A percentile compares a stretch with the other conserved stretches of the same genome.
Conservation (phyloP, 2,888 invertebrate genomes). For the Ceriagrion tenellum region DNA sequence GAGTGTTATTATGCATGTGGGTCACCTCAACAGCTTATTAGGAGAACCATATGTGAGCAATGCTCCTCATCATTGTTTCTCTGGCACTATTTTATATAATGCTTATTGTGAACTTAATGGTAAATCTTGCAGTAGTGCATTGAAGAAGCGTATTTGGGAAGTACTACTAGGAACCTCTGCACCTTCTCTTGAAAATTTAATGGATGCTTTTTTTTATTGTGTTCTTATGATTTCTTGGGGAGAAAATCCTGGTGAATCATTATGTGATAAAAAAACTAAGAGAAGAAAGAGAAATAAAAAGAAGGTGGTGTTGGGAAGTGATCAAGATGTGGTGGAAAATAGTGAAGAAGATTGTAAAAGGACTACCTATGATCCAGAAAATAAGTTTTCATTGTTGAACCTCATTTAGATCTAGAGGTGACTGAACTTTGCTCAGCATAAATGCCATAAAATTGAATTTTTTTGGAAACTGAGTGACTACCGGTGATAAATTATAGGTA, state of each 20-base stretch:
- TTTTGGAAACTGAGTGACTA: too few species aligned
- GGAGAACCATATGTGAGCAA: slow-evolving; percentile 81
- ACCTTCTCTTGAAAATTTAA: slow-evolving; percentile 31
- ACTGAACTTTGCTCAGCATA: not conserved
- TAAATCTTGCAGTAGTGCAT: slow-evolving; percentile 80
- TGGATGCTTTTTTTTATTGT: slow-evolving; percentile 69
- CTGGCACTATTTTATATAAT: slow-evolving; percentile 89
- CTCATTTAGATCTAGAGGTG: not conserved
- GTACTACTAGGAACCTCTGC: slow-evolving; percentile 73
- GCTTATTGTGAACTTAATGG: slow-evolving; percentile 82
- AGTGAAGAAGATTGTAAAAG: slow-evolving; percentile 70
- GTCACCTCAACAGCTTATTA: slow-evolving; percentile 84
- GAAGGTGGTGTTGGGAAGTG: slow-evolving; percentile 70
- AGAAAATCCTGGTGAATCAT: slow-evolving; percentile 69
- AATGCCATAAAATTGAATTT: too few species aligned
- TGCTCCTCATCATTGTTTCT: slow-evolving; percentile 83
- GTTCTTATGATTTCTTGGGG: slow-evolving; percentile 69
- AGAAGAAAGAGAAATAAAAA: slow-evolving; percentile 73
- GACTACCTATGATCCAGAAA: slow-evolving; percentile 17
- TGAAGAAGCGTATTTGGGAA: slow-evolving; percentile 76
- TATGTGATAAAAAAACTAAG: slow-evolving; percentile 70
- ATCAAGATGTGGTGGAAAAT: slow-evolving; percentile 68
- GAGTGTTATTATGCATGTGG: slow-evolving; percentile 81
- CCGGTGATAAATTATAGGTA: too few species aligned
- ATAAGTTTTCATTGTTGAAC: slow-evolving; percentile 39